Base-by-base conservation (phyloP, 2,888 invertebrate genomes). In the Apamea anceps region DNA sequence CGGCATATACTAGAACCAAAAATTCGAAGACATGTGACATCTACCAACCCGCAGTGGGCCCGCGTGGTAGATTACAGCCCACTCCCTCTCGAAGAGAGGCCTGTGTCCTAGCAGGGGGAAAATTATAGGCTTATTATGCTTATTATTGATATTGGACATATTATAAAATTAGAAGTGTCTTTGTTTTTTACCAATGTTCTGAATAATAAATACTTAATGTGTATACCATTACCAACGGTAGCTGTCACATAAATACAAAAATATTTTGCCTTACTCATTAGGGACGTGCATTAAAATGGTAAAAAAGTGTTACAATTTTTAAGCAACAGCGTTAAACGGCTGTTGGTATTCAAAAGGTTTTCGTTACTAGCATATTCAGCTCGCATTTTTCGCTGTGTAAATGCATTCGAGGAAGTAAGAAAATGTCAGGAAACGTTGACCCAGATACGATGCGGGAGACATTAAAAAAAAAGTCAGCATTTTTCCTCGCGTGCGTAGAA, bases 401-500 rank as follows among this genome's bases (percentile, higher is more conserved):
- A 90, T 90, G 89, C 89, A 91, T 86, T 84, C 81, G 71, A 80
- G 76, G 81, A 89, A 91, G 88, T 76, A 88, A 87, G 82, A 87
- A 90, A 90, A 90, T 87, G 48, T 70, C 81, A 80, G 79, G 82
- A 80, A 85, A 86, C 37, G 87, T 84, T 91, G 92, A 92, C 94
- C 92, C 86, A 92, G 90, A 92, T 93, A 89, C 70, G 75, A 15
- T 15, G 66, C 72, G 75, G 77, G 80, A 82, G 77, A 85, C 80
- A 67, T 84, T 72, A 84, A 25, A 89, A 85, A 82, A 87, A 85
- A 86, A 42, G 79, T 78, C 60, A 74, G 83, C 81, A 81, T 86
- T 89, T 90, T 90, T 87, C 83, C 82, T 93, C 74, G 94, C 95
- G 94, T 94, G 94, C 87, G 87, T 90, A 89, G 85, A 80, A 86